Conservation (phyloP, 1,140 invertebrate species). For the Brachionus plicatilis region DNA sequence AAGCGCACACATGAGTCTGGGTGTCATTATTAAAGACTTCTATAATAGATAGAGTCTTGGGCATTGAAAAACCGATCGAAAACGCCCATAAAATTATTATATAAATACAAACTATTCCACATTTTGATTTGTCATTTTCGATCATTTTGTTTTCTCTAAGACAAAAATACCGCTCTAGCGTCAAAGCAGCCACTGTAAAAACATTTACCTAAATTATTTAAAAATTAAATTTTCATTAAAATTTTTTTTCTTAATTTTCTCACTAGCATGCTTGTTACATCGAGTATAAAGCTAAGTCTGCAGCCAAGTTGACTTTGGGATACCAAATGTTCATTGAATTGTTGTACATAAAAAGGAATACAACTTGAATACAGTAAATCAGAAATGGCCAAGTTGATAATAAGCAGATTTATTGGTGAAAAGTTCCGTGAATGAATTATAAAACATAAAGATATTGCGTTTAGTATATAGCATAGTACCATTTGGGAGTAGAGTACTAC, state of each 20-base stretch:
- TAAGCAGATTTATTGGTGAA: conserved; percentile 16
- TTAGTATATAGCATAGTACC: conserved; percentile 8
- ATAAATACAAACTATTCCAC: background rate
- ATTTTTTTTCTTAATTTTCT: background rate
- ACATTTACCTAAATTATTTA: conserved; percentile 28
- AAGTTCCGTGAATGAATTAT: background rate
- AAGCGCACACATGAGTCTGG: background rate
- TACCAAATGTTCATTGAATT: background rate
- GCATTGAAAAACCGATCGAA: conserved; percentile 21
- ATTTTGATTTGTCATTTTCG: conserved; percentile 24
- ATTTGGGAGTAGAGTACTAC: conserved; percentile 4
- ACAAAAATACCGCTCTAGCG: conserved; percentile 22
- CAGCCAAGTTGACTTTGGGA: conserved; percentile 3
- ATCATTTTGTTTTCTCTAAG: conserved; percentile 30
- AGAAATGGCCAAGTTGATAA: conserved; percentile 30
- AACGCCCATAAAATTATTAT: conserved; percentile 25
- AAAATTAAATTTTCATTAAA: background rate
- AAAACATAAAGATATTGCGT: conserved; percentile 4
- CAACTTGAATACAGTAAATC: conserved; percentile 32
- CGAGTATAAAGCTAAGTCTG: conserved; percentile 13
- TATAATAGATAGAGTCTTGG: background rate
- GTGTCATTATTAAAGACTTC: conserved; percentile 25
- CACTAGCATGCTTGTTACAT: conserved; percentile 35
- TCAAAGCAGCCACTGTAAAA: conserved; percentile 14
- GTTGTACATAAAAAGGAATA: conserved; percentile 30